Percentiles rank a stretch among this genome's conserved stretches.
phyloP scores from a whole-genome alignment of 1,140 invertebrate genomes.

The Monomorium pharaonis region DNA sequence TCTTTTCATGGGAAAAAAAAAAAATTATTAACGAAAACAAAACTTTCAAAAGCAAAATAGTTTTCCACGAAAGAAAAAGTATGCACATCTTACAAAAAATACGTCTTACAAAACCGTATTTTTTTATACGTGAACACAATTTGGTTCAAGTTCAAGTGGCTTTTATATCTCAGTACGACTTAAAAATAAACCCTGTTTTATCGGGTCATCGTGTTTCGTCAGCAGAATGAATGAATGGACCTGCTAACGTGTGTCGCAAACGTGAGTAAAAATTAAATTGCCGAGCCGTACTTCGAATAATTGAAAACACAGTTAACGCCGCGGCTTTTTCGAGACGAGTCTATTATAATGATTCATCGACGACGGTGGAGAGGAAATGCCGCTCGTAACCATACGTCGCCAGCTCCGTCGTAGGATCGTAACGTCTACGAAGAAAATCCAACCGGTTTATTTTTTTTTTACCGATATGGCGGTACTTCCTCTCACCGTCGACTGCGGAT shows the following conservation, averaged over 20 bases:
- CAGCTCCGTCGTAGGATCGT: not conserved
- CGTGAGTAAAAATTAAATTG: constrained; percentile 36
- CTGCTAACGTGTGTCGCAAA: not conserved
- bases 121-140: not conserved
- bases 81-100: not conserved
- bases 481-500: not conserved
- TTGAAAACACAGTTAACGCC: not conserved
- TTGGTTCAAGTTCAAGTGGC: constrained; percentile 1
- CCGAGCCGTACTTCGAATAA: constrained; percentile 35
- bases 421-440: constrained; percentile 2
- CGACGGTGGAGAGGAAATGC: constrained; percentile 13
- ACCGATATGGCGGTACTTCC: not conserved
- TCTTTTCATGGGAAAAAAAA: not conserved
- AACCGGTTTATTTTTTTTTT: constrained; percentile 35
- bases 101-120: too few species aligned
- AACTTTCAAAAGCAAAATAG: not conserved
- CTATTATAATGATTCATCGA: constrained; percentile 52
- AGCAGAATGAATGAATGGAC: constrained; percentile 19
- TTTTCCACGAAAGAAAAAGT: not conserved
- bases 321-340: constrained; percentile 28
- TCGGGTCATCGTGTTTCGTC: not conserved
- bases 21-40: constrained; percentile 12
- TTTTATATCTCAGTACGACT: not conserved
- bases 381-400: constrained; percentile 16
- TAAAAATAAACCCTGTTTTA: constrained; percentile 27